Base-by-base conservation (phyloP, 2,113 vertebrate genomes). In the Sebastes fasciatus region DNA sequence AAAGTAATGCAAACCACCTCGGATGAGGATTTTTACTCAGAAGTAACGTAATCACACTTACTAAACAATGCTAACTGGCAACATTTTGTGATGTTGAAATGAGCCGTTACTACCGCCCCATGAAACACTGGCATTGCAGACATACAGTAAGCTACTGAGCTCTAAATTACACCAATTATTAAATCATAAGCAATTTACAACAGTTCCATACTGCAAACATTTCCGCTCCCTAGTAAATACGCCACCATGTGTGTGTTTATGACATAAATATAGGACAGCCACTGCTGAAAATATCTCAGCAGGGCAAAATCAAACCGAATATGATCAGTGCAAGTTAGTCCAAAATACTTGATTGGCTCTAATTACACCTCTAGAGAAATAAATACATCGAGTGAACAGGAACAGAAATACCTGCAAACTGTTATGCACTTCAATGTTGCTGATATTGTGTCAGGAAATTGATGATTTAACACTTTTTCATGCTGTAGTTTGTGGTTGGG, bases 151-250 rank as follows among this genome's bases (percentile, higher is more conserved):
- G 26, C 26, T 26, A 49, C 88, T 43, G 64, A 42, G 60, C 60
- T 81, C 46, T 26, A 65, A 67, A 75, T 86, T 42, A 76, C 23
- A 46, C 23, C 61, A 14, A n/a, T 79, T 69, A 82, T 77, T 73
- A 82, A 85, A 80, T 77, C 75, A 85, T 16, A 49, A 13, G 72
- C 75, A 85, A 79, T 85, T 79, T 78, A 67, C 68, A 67, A 65
- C 60, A 40, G 45, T 19, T 57, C 2, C 60, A 54, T 57, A 60
- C 26, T 43, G 55, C 76, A 69, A 67, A 79, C 57, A 64, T n/a
- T 14, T 45, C 60, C 52, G 71, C 71, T 19, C 61, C 57, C 9
- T 43, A 3, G 34, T 45, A 17, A 66, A 61, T 65, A 6, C 1
- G 55, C 45, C 75, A 67, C 74, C 43, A 43, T 63, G 69, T 23